Evolutionary conservation across 1,140 invertebrate species (phyloP).

Genomic region (Aleiodes sp.): DNA sequence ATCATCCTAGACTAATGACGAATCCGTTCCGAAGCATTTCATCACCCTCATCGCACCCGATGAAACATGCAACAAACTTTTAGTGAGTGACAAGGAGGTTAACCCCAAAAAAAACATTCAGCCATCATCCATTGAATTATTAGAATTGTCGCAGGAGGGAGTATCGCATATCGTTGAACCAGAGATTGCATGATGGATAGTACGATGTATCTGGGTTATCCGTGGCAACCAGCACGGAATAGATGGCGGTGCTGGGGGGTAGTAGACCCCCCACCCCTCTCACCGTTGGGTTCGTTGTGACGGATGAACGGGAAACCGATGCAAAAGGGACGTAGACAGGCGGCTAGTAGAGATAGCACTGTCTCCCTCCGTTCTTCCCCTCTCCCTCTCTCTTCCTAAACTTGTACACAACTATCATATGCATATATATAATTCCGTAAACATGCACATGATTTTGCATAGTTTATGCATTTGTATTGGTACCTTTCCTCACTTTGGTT

Average conservation of each 20-base stretch:
- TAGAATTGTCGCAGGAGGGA: constrained; percentile 2
- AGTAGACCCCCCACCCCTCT: too few relatives aligned
- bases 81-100: not conserved
- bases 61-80: too few relatives aligned
- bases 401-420: not conserved
- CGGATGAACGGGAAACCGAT: constrained; percentile 30
- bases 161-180: constrained; percentile 1
- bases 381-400: not conserved
- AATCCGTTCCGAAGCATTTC: too few relatives aligned
- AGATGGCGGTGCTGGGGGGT: not conserved
- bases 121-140: constrained; percentile 19
- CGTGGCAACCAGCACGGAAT: constrained; percentile 26
- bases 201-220: constrained; percentile 31
- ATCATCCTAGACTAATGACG: too few relatives aligned
- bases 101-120: not conserved
- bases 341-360: constrained; percentile 10
- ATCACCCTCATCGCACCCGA: too few relatives aligned
- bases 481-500: constrained; percentile 8
- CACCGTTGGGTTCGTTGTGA: constrained; percentile 11
- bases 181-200: constrained; percentile 23
- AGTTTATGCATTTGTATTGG: constrained; percentile 1
- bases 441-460: not conserved
- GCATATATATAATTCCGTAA: not conserved
- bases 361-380: not conserved
- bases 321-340: constrained; percentile 20